Conservation (phyloP, 2,113 vertebrate genomes). For the Amphiprion ocellaris region DNA sequence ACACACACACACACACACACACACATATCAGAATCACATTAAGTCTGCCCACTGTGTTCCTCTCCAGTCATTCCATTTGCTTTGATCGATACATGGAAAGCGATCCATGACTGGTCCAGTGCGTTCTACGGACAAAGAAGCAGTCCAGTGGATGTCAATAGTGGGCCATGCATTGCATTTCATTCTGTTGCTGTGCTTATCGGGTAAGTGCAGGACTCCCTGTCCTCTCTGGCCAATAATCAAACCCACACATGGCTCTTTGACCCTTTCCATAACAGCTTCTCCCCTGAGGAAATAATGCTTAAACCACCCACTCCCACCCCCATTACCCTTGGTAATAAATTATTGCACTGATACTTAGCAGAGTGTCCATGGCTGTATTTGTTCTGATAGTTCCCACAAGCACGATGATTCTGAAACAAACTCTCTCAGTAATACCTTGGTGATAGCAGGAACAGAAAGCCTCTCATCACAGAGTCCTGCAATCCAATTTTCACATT, state of each 20-base stretch:
- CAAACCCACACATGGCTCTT: conserved; percentile 34
- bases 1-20: conserved; percentile 21
- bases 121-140: conserved; percentile 58
- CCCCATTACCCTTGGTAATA: conserved; percentile 22
- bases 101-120: conserved; percentile 36
- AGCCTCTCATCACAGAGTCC: conserved; percentile 54
- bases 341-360: conserved; percentile 38
- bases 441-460: conserved; percentile 61
- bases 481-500: conserved; percentile 67
- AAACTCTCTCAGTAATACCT: conserved; percentile 62
- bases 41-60: conserved; percentile 35
- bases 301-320: not conserved
- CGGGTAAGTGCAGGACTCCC: conserved; percentile 19
- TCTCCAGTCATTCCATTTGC: conserved; percentile 55
- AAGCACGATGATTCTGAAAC: conserved; percentile 34
- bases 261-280: conserved; percentile 52
- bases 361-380: conserved; percentile 20
- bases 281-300: conserved; percentile 35
- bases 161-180: conserved; percentile 14
- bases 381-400: conserved; percentile 37
- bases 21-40: conserved; percentile 52
- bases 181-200: conserved; percentile 18
- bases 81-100: conserved; percentile 60
- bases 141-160: conserved; percentile 27
- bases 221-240: conserved; percentile 27